These are phyloP conservation scores for Drosophila watanabei DNA, from an alignment of 1,140 invertebrate genomes.

Conservation along the genomic window DNA sequence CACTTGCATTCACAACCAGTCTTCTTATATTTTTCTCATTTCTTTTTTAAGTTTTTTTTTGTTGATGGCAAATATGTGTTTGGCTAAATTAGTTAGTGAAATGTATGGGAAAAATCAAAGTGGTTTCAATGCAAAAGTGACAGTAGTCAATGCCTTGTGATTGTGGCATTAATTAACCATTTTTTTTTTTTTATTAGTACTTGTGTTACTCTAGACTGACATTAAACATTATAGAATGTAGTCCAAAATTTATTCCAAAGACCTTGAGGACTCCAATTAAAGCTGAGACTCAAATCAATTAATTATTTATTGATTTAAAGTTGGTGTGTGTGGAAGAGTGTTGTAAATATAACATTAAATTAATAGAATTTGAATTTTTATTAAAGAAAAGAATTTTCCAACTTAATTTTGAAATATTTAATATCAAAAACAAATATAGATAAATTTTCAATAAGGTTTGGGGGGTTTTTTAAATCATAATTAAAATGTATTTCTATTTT, in stretches of 20 bases:
- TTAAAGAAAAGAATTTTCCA: no score
- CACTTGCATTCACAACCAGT: conserved; percentile 13
- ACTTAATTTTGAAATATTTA: no score
- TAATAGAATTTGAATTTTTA: not conserved
- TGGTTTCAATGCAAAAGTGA: conserved; percentile 6
- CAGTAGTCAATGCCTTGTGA: not conserved
- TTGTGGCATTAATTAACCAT: not conserved
- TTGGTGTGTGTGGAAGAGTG: not conserved
- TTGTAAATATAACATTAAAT: not conserved
- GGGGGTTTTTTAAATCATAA: no score
- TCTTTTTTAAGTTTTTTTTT: not conserved
- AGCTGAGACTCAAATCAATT: not conserved
- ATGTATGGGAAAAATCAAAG: conserved; percentile 11
- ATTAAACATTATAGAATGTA: conserved; percentile 19
- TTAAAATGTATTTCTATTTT: no score
- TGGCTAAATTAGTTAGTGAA: conserved; percentile 3
- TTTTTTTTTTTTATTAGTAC: not conserved
- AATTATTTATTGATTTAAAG: not conserved
- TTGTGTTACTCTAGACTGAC: not conserved
- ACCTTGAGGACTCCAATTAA: conserved; percentile 14
- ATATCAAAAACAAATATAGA: no score
- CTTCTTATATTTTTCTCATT: not conserved
- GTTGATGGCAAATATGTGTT: not conserved
- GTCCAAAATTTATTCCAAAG: not conserved
- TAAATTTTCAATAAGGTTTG: no score